Conservation (phyloP, 1,140 invertebrate species). For the Scaptomyza graminum region DNA sequence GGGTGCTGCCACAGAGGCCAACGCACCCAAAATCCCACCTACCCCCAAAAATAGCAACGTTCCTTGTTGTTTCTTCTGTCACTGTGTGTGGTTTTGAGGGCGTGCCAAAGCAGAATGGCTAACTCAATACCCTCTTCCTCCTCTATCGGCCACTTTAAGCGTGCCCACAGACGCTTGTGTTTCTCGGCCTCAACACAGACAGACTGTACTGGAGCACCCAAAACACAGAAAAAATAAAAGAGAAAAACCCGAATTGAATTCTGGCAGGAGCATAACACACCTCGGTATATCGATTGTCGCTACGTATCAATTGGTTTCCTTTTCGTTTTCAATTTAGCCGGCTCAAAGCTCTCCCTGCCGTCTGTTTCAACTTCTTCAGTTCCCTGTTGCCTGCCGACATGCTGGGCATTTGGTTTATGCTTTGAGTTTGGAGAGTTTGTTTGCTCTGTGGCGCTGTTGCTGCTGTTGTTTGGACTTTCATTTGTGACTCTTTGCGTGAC, state of each 20-base stretch:
- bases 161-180: slow-evolving; percentile 50
- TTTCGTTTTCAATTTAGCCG: slow-evolving; percentile 72
- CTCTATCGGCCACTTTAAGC: slow-evolving; percentile 33
- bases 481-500: slow-evolving; percentile 76
- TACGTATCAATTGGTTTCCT: slow-evolving; percentile 78
- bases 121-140: slow-evolving; percentile 1
- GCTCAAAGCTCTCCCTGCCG: background rate
- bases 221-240: background rate
- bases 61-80: slow-evolving; percentile 13
- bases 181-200: slow-evolving; percentile 33
- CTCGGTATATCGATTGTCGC: slow-evolving; percentile 72
- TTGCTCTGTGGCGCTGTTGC: slow-evolving; percentile 22
- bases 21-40: background rate
- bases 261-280: slow-evolving; percentile 47
- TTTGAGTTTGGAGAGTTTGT: slow-evolving; percentile 44
- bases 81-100: slow-evolving; percentile 38
- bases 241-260: slow-evolving; percentile 35
- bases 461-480: slow-evolving; percentile 31
- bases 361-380: background rate
- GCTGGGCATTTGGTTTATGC: slow-evolving; percentile 57
- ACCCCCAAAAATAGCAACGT: background rate
- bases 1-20: slow-evolving; percentile 1
- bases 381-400: slow-evolving; percentile 20
- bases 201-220: slow-evolving; percentile 12
- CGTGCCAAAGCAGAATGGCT: slow-evolving; percentile 37